A percentile compares a stretch with the other conserved stretches of the same genome.
phyloP scores from a whole-genome alignment of 2,888 invertebrate species.

The Aquatica leii region DNA sequence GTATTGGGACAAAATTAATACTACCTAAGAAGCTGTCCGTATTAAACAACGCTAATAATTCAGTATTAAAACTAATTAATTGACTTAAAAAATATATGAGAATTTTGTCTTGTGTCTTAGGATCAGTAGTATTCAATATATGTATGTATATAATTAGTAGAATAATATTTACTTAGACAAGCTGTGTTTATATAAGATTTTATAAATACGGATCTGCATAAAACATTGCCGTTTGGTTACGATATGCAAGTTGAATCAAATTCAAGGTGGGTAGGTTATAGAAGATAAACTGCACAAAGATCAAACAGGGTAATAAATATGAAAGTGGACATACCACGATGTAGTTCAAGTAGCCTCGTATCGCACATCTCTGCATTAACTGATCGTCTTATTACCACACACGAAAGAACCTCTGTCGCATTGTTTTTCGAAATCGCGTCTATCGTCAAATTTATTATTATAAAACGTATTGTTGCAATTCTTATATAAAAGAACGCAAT shows the following conservation, averaged over 20 bases:
- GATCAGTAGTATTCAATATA: no score
- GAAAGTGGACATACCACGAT: slow-evolving; percentile 19
- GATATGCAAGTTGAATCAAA: slow-evolving; percentile 14
- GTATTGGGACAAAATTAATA: no score
- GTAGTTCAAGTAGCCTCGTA: slow-evolving; percentile 33
- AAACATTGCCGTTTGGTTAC: background rate
- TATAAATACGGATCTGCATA: background rate
- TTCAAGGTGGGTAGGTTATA: slow-evolving; percentile 18
- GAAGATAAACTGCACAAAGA: slow-evolving; percentile 21
- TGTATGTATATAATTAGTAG: no score
- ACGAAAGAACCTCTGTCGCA: slow-evolving; percentile 11
- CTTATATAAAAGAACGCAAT: no score
- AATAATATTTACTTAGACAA: no score
- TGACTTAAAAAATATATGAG: no score
- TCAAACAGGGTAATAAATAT: slow-evolving; percentile 30
- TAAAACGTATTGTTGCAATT: no score
- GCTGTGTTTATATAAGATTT: no score
- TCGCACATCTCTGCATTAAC: slow-evolving; percentile 26
- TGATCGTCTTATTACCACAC: slow-evolving; percentile 16
- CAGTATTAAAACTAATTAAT: no score
- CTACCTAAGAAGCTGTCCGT: no score
- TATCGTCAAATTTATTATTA: background rate
- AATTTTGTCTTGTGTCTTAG: no score
- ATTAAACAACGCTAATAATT: no score
- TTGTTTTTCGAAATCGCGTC: slow-evolving; percentile 3